Base-by-base conservation (phyloP, 2,113 vertebrate species). In the Platanista minor region DNA sequence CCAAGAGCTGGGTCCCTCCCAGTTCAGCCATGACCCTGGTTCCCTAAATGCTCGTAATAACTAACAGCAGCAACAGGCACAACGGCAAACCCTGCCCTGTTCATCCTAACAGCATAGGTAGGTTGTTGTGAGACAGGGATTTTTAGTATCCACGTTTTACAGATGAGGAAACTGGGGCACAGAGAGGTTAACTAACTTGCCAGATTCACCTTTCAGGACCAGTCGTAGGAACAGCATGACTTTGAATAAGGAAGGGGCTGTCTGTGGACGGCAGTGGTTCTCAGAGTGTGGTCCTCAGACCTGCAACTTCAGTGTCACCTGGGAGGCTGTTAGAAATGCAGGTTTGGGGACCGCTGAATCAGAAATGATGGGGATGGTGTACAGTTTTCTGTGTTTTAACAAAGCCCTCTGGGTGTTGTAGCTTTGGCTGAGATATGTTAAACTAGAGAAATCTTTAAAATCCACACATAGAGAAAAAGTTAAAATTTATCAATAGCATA, bases 401-500 rank as follows among this genome's bases (percentile, higher is more conserved):
- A 43, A 41, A 71, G 52, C 6, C 33, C 17, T 57, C 8, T 75
- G 39, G 80, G 8, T 89, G 3, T 17, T 46, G 20, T 59, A 36
- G 33, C 39, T 39, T 66, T 69, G 31, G 3, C 81, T 86, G 27
- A 39, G 46, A 46, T 59, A 72, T 5, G 31, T 94, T 90, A 62
- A 64, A 62, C 41, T 33, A 86, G 36, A 72, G 54, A 46, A 57
- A 66, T 66, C 62, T 80, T 74, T 86, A 72, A 72, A 72, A 90
- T 33, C 14, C 39, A 49, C 87, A 31, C 27, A 41, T 74, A 71
- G 61, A 71, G 20, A 57, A 94, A 72, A 4, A 46, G 54, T 81
- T 71, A 80, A 72, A 33, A 69, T 39, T 0, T 64, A 49, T 57
- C 2, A 6, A 3, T 72, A 46, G 41, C 78, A 57, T 39, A n/a